Evolutionary conservation across 2,888 invertebrate species (phyloP), one percentile per base, ranked within the genome.

Genomic region (Microplitis deprimator): DNA sequence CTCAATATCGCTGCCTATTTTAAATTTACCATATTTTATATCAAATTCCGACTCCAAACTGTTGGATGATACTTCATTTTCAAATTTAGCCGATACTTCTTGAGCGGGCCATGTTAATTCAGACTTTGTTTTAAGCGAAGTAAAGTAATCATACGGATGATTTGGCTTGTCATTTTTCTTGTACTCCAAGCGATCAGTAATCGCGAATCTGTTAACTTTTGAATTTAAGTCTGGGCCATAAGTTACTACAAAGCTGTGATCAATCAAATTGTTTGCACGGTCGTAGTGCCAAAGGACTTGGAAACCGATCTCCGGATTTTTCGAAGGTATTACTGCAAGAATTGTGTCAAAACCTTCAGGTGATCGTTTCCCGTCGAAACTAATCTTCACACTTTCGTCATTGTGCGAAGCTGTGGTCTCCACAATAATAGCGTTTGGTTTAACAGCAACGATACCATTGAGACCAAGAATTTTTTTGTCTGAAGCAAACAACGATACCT

Each of bases 151-250:
- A 3, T 77, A 69, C 1, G 67, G 60, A 41, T 69, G 29, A 8
- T 64, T n/a, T n/a, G 79, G 64, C 6, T 78, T 65, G 5, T 79
- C 80, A 6, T 77, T 78, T 68, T 80, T 81, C 85, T 62, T 89
- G 71, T 80, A 80, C 6, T 76, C 39, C 6, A 78, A n/a, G 67
- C 76, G 76, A 38, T 82, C 79, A 13, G 5, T 81, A 5, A 94
- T 73, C 0, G 91, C 91, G 0, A 94, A 83, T 16, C 92, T 91
- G 81, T 93, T 92, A 38, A 90, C 89, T 62, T 92, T 90, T 59
- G 92, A 92, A 10, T 91, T 91, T 8, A 93, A 90, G 82, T 95
- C 94, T 0, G 91, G 89, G 0, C 94, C 94, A 84, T 94, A 94
- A 29, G 92, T 88, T 8, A 95, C 83, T 61, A 92, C 90, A 2